Conservation (phyloP, 2,113 vertebrate genomes). For the Motacilla tschutschensis region DNA sequence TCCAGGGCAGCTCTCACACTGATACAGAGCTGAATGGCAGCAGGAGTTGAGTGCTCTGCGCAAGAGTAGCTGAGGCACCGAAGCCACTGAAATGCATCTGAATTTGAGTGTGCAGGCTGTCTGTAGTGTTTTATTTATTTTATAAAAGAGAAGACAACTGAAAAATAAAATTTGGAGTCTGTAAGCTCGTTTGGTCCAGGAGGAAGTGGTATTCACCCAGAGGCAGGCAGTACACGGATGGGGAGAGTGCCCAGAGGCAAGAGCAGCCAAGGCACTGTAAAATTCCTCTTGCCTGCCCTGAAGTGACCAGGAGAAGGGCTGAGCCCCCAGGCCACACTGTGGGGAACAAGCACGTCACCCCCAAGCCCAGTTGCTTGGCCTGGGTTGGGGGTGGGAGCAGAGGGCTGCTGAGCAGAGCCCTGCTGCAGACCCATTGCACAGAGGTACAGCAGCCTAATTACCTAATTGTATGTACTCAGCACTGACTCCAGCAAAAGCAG, state of each 20-base stretch:
- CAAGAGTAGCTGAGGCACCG: neutral
- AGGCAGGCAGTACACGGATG: neutral
- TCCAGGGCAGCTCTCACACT: neutral
- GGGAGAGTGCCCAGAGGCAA: neutral
- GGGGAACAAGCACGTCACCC: neutral
- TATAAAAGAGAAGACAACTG: neutral
- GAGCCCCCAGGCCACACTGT: neutral
- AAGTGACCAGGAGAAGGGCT: neutral
- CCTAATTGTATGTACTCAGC: neutral
- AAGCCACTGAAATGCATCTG: neutral
- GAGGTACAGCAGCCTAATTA: neutral
- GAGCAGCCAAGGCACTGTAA: neutral
- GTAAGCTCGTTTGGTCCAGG: neutral
- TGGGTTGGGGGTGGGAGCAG: neutral
- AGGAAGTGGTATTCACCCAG: neutral
- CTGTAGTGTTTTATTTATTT: neutral
- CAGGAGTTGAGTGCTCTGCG: neutral
- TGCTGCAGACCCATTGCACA: neutral
- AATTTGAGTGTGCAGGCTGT: neutral
- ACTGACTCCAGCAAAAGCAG: neutral
- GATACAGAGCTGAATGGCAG: accelerated
- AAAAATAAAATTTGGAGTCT: neutral
- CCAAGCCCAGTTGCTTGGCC: accelerated
- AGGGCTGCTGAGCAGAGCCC: neutral
- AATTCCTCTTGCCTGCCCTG: neutral